Evolutionary conservation across 2,888 invertebrate genomes (phyloP), one percentile per base, ranked within the genome.

Genomic region (Itoplectis maculator): DNA sequence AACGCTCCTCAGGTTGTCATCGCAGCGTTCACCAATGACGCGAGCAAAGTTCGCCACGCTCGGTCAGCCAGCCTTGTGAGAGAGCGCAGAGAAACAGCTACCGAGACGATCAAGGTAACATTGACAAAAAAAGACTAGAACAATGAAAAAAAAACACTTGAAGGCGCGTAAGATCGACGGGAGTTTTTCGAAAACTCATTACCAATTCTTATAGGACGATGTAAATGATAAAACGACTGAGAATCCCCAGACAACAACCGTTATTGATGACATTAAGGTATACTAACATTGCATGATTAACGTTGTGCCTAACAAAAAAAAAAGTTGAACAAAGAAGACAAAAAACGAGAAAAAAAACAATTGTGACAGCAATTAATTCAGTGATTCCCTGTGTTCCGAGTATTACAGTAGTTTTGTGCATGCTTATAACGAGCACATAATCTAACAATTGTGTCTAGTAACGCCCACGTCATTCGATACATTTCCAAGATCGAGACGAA

Each of bases 21-120:
- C 85, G 94, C 95, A 13, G 95, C 94, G 9, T 94, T 96, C 63
- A 94, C 95, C 1, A 96, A 95, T 72, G 96, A 96, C 92, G 94
- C 95, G 6, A 95, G 94, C 65, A 95, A 96, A 83, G 88, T 88
- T 42, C 90, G 90, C 29, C 88, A 90, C 69, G 87, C 89, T 8
- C 87, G 91, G 56, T 88, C 91, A 0, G 72, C 84, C 15, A 72
- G 81, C 47, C 37, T 81, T 15, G 84, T 85, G 7, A 88, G 88
- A 75, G 76, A 86, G n/a, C 77, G 81, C 11, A 87, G 91, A 79
- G 87, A 86, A 5, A 59, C 78, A 18, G 1, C 0, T 9, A 40
- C 29, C 49, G 2, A 37, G 51, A 40, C 29, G 56, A 20, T 15
- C 9, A n/a, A 40, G 49, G 78, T 81, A 78, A 59, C 78, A 78